Evolutionary conservation across 2,888 invertebrate genomes (phyloP).

Genomic region (Isotomurus palustris): DNA sequence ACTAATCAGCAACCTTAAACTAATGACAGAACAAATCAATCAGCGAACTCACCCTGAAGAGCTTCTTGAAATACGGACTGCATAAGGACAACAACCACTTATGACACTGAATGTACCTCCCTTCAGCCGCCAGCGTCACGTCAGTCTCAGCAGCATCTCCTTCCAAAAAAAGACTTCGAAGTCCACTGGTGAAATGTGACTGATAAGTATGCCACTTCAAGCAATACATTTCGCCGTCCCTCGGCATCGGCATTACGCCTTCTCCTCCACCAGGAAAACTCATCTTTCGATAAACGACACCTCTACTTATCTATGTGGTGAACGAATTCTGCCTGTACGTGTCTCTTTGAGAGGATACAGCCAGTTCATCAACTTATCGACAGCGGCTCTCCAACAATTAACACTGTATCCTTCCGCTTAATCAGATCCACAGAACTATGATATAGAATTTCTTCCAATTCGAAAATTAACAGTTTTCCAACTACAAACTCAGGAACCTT

Average conservation of each 20-base stretch:
- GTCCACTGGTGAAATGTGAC: constrained; percentile 23
- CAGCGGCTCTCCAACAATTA: no score
- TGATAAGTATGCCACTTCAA: constrained; percentile 42
- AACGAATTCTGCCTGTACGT: no score
- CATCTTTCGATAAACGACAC: neutral
- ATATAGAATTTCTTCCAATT: no score
- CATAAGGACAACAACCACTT: constrained; percentile 33
- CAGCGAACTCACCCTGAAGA: constrained; percentile 36
- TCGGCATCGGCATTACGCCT: neutral
- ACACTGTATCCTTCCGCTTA: no score
- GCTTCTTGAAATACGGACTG: constrained; percentile 41
- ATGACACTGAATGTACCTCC: constrained; percentile 37
- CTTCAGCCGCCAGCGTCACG: constrained; percentile 38
- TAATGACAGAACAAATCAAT: neutral
- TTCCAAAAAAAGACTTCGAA: constrained; percentile 19
- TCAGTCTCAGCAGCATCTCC: constrained; percentile 24
- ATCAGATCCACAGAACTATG: no score
- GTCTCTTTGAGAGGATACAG: no score
- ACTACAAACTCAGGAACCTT: no score
- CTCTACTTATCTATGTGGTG: no score
- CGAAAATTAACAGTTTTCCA: no score
- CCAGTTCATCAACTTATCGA: no score
- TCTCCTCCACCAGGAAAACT: neutral
- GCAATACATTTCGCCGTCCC: constrained; percentile 21
- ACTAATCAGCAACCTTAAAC: neutral